Evolutionary conservation across 2,797 vertebrate genomes (phyloP), one percentile per base, ranked within the genome.

Genomic region (Lycodopsis pacificus): DNA sequence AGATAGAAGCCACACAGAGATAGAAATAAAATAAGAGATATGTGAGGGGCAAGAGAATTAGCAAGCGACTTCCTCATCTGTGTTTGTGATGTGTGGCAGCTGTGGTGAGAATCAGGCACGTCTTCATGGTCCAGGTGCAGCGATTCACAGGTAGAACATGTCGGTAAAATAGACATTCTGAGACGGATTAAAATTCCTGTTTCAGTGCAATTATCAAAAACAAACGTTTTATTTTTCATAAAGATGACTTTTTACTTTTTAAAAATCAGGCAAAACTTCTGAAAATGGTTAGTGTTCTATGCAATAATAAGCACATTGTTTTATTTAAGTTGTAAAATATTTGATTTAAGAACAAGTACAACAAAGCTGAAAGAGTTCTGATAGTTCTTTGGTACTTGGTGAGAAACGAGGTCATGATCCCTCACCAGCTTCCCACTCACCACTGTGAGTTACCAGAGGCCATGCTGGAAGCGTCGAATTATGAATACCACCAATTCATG

Each of bases 1-100:
- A 75, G 75, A 73, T 54, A 80, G 63, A 86, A 85, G 80, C 79
- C 71, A 32, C 70, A 83, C 71, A 48, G 27, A 49, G 77, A 83
- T 80, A 58, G 58, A 80, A 77, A 61, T 42, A 51, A 38, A 56
- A 38, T 17, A 49, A 27, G n/a, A 34, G 30, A 20, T 8, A 49
- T n/a, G 7, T 12, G 7, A 15, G 42, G 7, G 48, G 14, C 1
- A 17, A 44, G 61, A 20, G 48, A 76, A 75, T 4, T 14, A 40
- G 65, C 5, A 0, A 66, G 78, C 59, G 57, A 66, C 69, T 76
- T 80, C 84, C 62, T 86, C 75, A 61, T 79, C 15, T 71, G 61
- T 61, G 70, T 79, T 80, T 81, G 63, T 79, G 34, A 81, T 79
- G 71, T 34, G 27, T 38, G 58, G 22, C 56, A 59, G 62, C 25